phyloP scores from a whole-genome alignment of 2,113 vertebrate species.

The Siphamia tubifer region DNA sequence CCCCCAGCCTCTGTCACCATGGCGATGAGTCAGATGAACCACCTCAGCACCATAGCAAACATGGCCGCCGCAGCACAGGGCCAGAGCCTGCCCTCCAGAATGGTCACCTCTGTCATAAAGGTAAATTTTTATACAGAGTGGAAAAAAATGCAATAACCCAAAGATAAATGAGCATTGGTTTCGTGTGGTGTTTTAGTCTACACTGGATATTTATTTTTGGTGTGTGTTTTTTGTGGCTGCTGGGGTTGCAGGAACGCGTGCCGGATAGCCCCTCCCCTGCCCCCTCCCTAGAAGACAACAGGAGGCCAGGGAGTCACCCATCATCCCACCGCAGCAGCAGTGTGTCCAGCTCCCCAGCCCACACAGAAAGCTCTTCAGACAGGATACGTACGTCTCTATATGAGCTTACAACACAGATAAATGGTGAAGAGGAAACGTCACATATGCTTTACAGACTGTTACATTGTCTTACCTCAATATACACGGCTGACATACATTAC shows the following conservation, averaged over 20 bases:
- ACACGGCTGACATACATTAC: not conserved
- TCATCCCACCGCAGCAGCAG: conserved; percentile 99
- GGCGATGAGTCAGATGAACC: conserved; percentile 99
- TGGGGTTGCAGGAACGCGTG: conserved; percentile 88
- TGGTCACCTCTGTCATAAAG: conserved; percentile 99
- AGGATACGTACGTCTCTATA: conserved; percentile 92
- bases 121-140: conserved; percentile 77
- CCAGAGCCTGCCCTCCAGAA: conserved; percentile 94
- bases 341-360: conserved; percentile 96
- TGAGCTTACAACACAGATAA: conserved; percentile 15
- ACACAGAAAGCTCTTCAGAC: conserved; percentile 97
- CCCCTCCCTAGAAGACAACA: conserved; percentile 94
- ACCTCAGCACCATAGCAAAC: conserved; percentile 98
- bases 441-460: not conserved
- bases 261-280: conserved; percentile 96
- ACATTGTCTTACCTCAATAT: not conserved
- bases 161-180: not conserved
- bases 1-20: conserved; percentile 99
- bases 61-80: conserved; percentile 98
- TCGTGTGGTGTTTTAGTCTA: not conserved
- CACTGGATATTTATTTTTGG: conserved; percentile 57
- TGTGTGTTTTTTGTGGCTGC: conserved; percentile 57
- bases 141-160: not conserved
- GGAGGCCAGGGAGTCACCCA: conserved; percentile 95
- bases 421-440: conserved; percentile 11